Base-by-base conservation (phyloP, 1,140 invertebrate genomes). In the Drosophila quadrilineata region DNA sequence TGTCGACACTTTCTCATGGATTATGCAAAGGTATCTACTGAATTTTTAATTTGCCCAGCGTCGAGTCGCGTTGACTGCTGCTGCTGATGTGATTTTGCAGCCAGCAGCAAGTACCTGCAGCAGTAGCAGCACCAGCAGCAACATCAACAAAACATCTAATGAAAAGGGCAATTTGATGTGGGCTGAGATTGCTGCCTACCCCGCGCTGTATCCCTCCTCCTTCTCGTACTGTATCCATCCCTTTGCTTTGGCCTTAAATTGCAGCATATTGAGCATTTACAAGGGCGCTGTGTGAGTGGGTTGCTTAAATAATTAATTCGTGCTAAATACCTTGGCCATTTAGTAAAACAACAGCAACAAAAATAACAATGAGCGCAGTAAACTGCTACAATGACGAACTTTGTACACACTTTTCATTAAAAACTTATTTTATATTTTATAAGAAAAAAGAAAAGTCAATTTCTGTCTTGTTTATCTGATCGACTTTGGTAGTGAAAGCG, bases 1-100 rank as follows among this genome's bases (percentile, higher is more conserved):
- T 87, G 73, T 86, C 75, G 75, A 86, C 85, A 88, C 86, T 86
- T 88, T 67, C 77, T 88, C 82, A 88, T 88, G 71, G 86, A 88
- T 88, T 88, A 88, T 88, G 87, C 87, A 88, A 56, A 86, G 71
- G 80, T 87, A 75, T 76, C 84, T 87, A 45, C 43, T 88, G 79
- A 80, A 88, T 86, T 70, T 88, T 77, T 88, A 88, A 88, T 88
- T 66, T 57, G 58, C 56, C 40, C 60, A 75, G 71, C 62, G 63
- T 75, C 80, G 79, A 85, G 71, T 79, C 74, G 68, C 59, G 56
- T 21, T 62, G 63, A 63, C 71, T 53, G 57, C 59, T 60, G 65
- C 43, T 56, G 40, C 24, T 70, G 66, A 63, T 68, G 57, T 63
- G 57, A 67, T 74, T 73, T 73, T 70, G 53, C n/a, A 64, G 69